Evolutionary conservation across 2,113 vertebrate genomes (phyloP), one percentile per base, ranked within the genome.

Genomic region (Thamnaconus septentrionalis): DNA sequence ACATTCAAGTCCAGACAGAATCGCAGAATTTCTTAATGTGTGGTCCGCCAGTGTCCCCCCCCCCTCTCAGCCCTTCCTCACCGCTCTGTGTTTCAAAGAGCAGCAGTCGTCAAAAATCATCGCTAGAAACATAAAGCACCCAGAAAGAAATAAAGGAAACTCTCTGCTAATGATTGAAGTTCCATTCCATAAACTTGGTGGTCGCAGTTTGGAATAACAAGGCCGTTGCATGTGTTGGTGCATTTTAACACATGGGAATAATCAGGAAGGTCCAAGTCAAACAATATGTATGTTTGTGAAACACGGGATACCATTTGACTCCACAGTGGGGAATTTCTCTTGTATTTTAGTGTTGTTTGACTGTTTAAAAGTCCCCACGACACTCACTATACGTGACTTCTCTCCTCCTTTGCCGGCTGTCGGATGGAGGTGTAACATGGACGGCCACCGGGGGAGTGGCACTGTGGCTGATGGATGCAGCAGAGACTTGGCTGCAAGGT

Each of bases 11-110:
- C 79, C 74, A 5, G 64, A 53, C 45, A 58, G 64, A 79, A 67
- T 66, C 59, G 63, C 66, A 54, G 62, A 31, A 55, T 60, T 47
- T 56, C 85, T 80, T 78, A 61, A 84, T 91, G 89, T 91, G 90
- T 89, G 89, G 90, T 91, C 86, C 61, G 6, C 61, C 39, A 56
- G 56, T 72, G 57, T 65, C 5, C n/a, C 12, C 62, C 64, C 42
- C 39, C 50, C 51, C 42, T 18, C 3, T 8, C 12, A 6, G 3
- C 51, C 67, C 5, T n/a, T 18, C 59, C 63, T 41, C 31, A 47
- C 51, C 52, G 8, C 40, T 44, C 73, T 46, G 52, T 53, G 48
- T 81, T 78, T 87, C 85, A 82, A 87, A 86, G 78, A 81, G 63
- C 76, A 74, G 80, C 76, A 64, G 53, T 73, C 62, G 74, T 82